These are phyloP conservation scores for Enteromius treurensis DNA, from an alignment of 2,797 vertebrate species.

Conservation along the genomic window DNA sequence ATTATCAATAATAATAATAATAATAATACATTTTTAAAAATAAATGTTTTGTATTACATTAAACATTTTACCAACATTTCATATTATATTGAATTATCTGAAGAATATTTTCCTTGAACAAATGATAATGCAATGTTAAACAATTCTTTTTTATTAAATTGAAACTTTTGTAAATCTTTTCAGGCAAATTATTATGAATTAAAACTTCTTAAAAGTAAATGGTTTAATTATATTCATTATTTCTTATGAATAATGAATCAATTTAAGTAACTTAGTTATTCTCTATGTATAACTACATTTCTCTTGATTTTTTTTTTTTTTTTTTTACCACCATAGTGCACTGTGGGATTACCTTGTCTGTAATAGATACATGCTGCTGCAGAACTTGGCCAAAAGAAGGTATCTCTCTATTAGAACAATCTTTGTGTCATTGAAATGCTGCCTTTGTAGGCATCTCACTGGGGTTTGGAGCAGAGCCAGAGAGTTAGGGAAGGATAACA, in stretches of 20 bases:
- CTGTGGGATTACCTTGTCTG: neutral
- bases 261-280: neutral
- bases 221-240: neutral
- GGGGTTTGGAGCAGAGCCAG: conserved; percentile 23
- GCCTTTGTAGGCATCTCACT: conserved; percentile 8
- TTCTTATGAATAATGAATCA: neutral
- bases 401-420: neutral
- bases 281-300: neutral
- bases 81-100: neutral
- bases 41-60: neutral
- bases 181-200: too few relatives aligned
- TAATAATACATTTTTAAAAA: neutral
- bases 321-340: neutral
- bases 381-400: neutral
- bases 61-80: neutral
- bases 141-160: neutral
- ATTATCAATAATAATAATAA: neutral
- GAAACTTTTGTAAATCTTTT: neutral
- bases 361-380: neutral
- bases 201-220: neutral
- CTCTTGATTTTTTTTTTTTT: neutral
- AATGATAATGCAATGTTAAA: neutral
- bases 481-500: conserved; percentile 35
- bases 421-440: conserved; percentile 16
- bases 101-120: neutral